Percentiles rank a stretch among this genome's conserved stretches.
phyloP scores from a whole-genome alignment of 64 coral and sea anemone species.

The Pocillopora verrucosa region DNA sequence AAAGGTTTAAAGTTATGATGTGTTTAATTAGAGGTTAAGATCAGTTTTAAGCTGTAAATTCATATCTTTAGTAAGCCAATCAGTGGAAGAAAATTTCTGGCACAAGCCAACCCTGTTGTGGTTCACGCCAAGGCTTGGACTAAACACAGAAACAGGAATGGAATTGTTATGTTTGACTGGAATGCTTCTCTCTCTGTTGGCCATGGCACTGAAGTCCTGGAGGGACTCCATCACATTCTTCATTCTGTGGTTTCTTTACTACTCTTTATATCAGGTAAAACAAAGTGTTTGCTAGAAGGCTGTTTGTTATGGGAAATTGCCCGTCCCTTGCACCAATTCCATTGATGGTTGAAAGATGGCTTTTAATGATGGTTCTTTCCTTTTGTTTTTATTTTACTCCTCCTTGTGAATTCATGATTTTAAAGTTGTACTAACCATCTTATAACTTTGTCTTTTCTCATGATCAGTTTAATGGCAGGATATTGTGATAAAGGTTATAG shows the following conservation, averaged over 20 bases:
- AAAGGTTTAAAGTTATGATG: too few species aligned
- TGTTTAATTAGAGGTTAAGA: background rate
- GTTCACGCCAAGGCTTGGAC: slow-evolving; percentile 71
- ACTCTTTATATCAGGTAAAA: slow-evolving; percentile 92
- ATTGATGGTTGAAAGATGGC: too few species aligned
- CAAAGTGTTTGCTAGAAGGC: background rate
- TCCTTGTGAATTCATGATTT: too few species aligned
- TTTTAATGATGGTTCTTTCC: too few species aligned
- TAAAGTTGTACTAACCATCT: too few species aligned
- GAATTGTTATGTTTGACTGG: slow-evolving; percentile 72
- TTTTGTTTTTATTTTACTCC: too few species aligned
- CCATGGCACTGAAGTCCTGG: slow-evolving; percentile 73
- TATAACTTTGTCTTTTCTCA: too few species aligned
- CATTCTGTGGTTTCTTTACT: slow-evolving; percentile 88
- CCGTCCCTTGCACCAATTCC: too few species aligned
- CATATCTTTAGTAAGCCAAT: background rate
- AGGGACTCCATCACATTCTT: slow-evolving; percentile 66
- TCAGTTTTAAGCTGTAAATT: background rate
- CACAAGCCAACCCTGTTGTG: slow-evolving; percentile 82
- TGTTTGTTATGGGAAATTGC: too few species aligned
- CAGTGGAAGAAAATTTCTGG: slow-evolving; percentile 39
- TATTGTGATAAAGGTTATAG: too few species aligned
- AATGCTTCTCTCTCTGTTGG: slow-evolving; percentile 56
- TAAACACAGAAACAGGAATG: slow-evolving; percentile 85
- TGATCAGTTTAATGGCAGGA: too few species aligned